Base-by-base conservation (phyloP, 2,797 vertebrate genomes). In the Ptychadena robeensis region DNA sequence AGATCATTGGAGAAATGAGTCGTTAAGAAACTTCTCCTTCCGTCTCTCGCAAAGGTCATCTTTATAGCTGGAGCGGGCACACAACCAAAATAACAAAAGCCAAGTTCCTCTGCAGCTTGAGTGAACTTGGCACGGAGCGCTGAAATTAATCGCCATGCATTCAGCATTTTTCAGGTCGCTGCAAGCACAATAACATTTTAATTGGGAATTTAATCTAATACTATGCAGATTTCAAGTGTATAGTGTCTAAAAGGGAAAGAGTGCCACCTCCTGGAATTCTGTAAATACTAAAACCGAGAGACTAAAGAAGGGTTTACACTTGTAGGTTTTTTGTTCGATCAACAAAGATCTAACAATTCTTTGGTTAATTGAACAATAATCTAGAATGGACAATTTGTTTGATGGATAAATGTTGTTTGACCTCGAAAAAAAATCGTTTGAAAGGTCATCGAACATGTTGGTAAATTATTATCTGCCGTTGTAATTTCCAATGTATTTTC, bases 1-100 rank as follows among this genome's bases (percentile, higher is more conserved):
- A 67, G 79, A 72, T 64, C 79, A 73, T 64, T 28, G 37, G 79
- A 73, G 79, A 73, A 32, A 73, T 73, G 40, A 61, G 48, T 61
- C 28, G 32, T 78, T 72, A 2, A 27, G 73, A 65, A 83, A 37
- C 70, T 37, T n/a, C 25, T 44, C 72, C 69, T 67, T 69, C 44
- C 48, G 67, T 78, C 57, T 74, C 76, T 79, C n/a, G 31, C 57
- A 68, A 69, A 79, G 82, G 76, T 83, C 81, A 83, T 83, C 75
- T 67, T 71, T 48, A 66, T 66, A 37, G 32, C 35, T 57, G 34
- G 59, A 44, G 59, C 44, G 32, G 82, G 69, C 63, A 79, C 34
- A 34, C 3, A 59, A 63, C 63, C 82, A 83, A 74, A 35, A 64
- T 22, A 18, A 74, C 48, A 68, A 37, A 64, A 83, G 75, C 34